These are phyloP conservation scores for Aphyosemion australe DNA, from an alignment of 2,113 vertebrate species.

Conservation along the genomic window DNA sequence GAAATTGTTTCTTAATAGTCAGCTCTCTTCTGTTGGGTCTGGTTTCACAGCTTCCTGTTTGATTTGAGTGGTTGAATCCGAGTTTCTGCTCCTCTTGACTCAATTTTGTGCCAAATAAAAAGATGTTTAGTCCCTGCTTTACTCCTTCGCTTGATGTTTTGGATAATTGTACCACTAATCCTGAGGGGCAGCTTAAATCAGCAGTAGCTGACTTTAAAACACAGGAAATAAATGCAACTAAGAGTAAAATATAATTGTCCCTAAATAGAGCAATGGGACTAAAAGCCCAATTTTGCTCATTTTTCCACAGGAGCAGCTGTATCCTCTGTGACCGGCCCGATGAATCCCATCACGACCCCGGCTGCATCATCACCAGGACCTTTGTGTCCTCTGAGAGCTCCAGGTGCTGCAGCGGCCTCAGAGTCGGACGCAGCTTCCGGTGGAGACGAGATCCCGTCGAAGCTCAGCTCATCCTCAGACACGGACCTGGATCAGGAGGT, in stretches of 20 bases:
- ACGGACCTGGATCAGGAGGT: slow-evolving; percentile 43
- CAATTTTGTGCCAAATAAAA: too few species aligned
- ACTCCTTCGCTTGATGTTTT: too few species aligned
- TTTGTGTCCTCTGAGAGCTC: slow-evolving; percentile 63
- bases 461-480: slow-evolving; percentile 40
- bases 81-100: too few species aligned
- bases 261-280: not conserved
- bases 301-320: slow-evolving; percentile 69
- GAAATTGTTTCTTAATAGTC: too few species aligned
- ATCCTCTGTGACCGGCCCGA: slow-evolving; percentile 70
- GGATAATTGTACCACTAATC: not conserved
- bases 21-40: too few species aligned
- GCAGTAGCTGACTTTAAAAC: not conserved
- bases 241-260: not conserved
- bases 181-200: not conserved
- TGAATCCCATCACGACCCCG: slow-evolving; percentile 72
- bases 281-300: slow-evolving; percentile 17
- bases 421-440: slow-evolving; percentile 82
- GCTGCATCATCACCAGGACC: slow-evolving; percentile 36
- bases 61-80: too few species aligned
- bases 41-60: too few species aligned
- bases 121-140: too few species aligned
- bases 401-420: slow-evolving; percentile 70
- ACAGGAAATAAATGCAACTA: not conserved
- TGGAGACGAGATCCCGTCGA: slow-evolving; percentile 71